Conservation (phyloP, 2,797 vertebrate genomes). For the Tapirus indicus region DNA sequence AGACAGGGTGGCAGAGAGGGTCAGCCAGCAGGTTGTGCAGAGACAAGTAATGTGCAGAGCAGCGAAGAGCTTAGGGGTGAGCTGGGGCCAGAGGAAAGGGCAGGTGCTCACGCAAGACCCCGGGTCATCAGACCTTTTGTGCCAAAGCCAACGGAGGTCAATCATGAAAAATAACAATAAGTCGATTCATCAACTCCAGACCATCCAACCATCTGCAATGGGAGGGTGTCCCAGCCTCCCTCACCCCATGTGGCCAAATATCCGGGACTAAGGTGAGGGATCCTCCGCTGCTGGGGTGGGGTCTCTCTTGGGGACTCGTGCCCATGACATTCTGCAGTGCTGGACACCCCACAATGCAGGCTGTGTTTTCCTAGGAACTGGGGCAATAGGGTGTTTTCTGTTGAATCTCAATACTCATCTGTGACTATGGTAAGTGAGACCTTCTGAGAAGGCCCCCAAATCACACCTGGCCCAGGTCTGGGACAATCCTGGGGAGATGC, state of each 20-base stretch:
- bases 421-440: not conserved
- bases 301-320: not conserved
- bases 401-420: not conserved
- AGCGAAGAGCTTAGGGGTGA: not conserved
- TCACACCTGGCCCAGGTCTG: not conserved
- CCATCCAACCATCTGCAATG: not conserved
- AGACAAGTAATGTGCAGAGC: not conserved
- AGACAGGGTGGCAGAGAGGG: not conserved
- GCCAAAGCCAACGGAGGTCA: not conserved
- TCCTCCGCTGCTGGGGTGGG: rapidly evolving
- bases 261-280: not conserved
- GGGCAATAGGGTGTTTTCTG: not conserved
- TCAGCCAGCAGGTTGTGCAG: not conserved
- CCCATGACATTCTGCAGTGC: not conserved
- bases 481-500: no score
- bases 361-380: not conserved
- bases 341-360: not conserved
- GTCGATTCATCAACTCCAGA: not conserved
- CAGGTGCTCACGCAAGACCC: no score
- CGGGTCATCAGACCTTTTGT: no score
- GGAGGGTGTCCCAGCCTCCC: no score
- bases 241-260: not conserved
- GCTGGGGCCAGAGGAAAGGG: no score
- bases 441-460: rapidly evolving
- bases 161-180: rapidly evolving